These are phyloP conservation scores for Aphelenchoides fujianensis DNA, from an alignment of 1,140 invertebrate species.

Conservation along the genomic window DNA sequence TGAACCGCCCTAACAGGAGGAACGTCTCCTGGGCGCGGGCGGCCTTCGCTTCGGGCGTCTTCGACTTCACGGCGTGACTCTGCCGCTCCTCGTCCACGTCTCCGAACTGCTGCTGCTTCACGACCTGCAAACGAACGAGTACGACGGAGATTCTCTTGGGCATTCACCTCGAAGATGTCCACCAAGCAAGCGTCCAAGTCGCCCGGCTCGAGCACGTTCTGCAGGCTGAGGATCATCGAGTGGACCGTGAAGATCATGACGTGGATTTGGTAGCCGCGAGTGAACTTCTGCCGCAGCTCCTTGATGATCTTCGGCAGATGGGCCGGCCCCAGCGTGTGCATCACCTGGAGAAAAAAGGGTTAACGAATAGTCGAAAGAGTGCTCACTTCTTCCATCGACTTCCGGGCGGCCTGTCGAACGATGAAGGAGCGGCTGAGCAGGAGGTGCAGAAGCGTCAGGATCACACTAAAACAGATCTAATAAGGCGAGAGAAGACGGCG, in stretches of 20 bases:
- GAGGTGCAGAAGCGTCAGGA: conserved; percentile 83
- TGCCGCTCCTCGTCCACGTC: conserved; percentile 77
- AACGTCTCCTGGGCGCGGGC: conserved; percentile 82
- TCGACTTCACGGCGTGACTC: conserved; percentile 75
- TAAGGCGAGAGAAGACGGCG: too few species aligned
- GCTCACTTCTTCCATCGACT: conserved; percentile 84
- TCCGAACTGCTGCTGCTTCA: conserved; percentile 24
- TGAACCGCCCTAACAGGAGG: conserved; percentile 75
- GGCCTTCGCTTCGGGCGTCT: conserved; percentile 68
- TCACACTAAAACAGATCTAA: conserved; percentile 76
- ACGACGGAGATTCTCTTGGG: conserved; percentile 18
- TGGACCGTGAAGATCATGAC: conserved; percentile 85
- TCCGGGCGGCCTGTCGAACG: conserved; percentile 77
- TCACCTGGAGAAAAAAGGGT: too few species aligned
- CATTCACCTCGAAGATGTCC: conserved; percentile 74
- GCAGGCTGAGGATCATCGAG: conserved; percentile 73
- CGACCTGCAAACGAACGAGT: conserved; percentile 25
- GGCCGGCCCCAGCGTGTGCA: conserved; percentile 76
- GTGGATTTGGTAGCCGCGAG: conserved; percentile 85
- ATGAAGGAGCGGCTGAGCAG: conserved; percentile 82
- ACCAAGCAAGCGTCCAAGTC: conserved; percentile 77
- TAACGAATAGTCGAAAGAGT: too few species aligned
- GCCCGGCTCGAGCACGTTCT: conserved; percentile 69
- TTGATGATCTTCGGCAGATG: conserved; percentile 76
- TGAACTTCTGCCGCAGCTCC: conserved; percentile 77